Base-by-base conservation (phyloP, 2,797 vertebrate genomes). In the Salmo trutta region DNA sequence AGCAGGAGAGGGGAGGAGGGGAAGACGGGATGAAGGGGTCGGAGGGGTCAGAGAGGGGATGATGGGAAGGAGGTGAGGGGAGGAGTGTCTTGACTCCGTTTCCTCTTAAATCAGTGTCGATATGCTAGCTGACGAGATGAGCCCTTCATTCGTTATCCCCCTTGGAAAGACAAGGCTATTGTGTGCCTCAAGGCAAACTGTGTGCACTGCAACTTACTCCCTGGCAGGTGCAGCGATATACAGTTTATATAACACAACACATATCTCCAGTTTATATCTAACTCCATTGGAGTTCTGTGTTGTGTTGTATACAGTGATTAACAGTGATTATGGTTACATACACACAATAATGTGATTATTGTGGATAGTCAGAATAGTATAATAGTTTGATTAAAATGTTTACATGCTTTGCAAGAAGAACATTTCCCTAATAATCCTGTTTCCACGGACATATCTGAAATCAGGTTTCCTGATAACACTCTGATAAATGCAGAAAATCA, bases 101-200 rank as follows among this genome's bases (percentile, higher is more conserved):
- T 88, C 83, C 72, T 75, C 84, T 90, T 84, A 90, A 90, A 92
- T 88, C 83, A 86, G 72, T 85, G 81, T 90, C 83, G 81, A 83
- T 82, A 90, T 91, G 87, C 86, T 82, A 82, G 78, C 29, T 84
- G 77, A 84, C 81, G 87, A 91, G 87, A 88, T 86, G 86, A 86
- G 65, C 77, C 78, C 75, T 83, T 85, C 86, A 89, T 88, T 82
- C 86, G 87, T 89, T 85, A 89, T 87, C 89, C 82, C 62, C 79
- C n/a, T 59, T 77, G 82, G 79, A 87, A 80, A 90, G 90, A 90
- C 85, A 86, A 86, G 85, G 78, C 81, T 75, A 76, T 82, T 83
- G 81, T 86, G 82, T 71, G 82, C 84, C 86, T 91, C 53, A 66
- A 86, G 88, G 88, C 85, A 83, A 89, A 86, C 72, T 80, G 75